Evolutionary conservation across 1,140 invertebrate species (phyloP), one percentile per base, ranked within the genome.

Genomic region (Drosophila insularis): DNA sequence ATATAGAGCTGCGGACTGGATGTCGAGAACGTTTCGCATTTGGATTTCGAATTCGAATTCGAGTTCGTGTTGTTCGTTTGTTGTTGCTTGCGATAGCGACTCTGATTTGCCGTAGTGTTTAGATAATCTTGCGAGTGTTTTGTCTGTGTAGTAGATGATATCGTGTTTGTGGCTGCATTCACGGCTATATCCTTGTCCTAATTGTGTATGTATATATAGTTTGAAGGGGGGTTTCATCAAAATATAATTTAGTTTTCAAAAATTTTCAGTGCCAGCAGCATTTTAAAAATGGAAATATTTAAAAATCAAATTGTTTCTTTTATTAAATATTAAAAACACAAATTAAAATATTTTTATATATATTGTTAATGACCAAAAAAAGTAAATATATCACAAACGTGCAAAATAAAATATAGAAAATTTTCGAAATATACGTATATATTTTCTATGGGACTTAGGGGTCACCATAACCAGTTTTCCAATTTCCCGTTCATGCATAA

Each of bases 1-100:
- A 90, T 90, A 71, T 85, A 80, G 59, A 91, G 80, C 73, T 90
- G 81, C 61, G 87, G 90, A 27, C 80, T 91, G 54, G 90, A 91
- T 70, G 90, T 90, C 63, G 90, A 90, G 74, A 89, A 89, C 65
- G 84, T 72, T 80, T 87, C 79, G 84, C 61, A 35, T 68, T 78
- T 78, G 63, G 63, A 32, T 67, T 78, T 78, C 40, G 75, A 40
- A 35, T 19, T 50, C 43, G 43, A 19, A 11, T 50, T 50, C 8
- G 67, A 87, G 76, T 86, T 86, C 79, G 84, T 73, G 79, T 87
- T 86, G 76, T 86, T 86, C 79, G 84, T 71, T 82, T 87, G 82
- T 46, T 46, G 43, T 21, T 50, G 14, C 79, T 86, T 87, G 82
- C 85, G 84, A 23, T 80, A 80, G 80, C 84, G 84, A 89, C 84